Conservation (phyloP, 2,113 vertebrate genomes). For the Malurus alboscapulatus region DNA sequence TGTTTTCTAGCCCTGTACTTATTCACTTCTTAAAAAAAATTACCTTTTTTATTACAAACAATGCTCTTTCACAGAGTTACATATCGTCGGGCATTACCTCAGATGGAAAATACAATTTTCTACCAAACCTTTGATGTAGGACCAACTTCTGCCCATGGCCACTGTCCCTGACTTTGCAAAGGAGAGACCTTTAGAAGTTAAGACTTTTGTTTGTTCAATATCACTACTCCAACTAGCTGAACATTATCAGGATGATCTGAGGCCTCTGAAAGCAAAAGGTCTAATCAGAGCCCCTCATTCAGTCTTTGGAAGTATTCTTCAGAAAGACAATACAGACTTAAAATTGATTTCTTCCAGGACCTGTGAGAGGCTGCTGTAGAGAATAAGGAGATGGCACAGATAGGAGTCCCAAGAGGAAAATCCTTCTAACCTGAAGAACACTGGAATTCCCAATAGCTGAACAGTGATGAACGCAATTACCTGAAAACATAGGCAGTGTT, state of each 20-base stretch:
- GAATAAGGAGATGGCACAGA: background rate
- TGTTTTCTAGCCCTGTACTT: background rate
- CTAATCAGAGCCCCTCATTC: slow-evolving; percentile 5
- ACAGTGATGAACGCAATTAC: background rate
- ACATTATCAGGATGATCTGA: background rate
- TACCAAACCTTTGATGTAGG: background rate
- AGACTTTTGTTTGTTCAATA: background rate
- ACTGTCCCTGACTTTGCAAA: background rate
- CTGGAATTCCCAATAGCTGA: background rate
- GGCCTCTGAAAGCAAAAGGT: background rate
- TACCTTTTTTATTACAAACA: background rate
- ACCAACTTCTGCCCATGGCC: background rate
- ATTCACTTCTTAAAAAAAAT: background rate
- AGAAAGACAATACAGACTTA: background rate
- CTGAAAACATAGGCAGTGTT: background rate
- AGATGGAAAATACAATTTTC: background rate
- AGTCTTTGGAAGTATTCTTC: background rate
- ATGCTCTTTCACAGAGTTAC: background rate
- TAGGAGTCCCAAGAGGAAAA: background rate
- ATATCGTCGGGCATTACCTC: background rate
- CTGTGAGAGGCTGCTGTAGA: background rate
- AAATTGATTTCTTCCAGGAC: slow-evolving; percentile 11
- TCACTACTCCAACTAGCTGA: background rate
- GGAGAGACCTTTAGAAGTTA: background rate
- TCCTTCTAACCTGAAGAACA: background rate